A percentile compares a stretch with the other conserved stretches of the same genome.
These are phyloP conservation scores for Zhuqinia jingwanae DNA, from an alignment of 2,888 invertebrate species.

Conservation along the genomic window DNA sequence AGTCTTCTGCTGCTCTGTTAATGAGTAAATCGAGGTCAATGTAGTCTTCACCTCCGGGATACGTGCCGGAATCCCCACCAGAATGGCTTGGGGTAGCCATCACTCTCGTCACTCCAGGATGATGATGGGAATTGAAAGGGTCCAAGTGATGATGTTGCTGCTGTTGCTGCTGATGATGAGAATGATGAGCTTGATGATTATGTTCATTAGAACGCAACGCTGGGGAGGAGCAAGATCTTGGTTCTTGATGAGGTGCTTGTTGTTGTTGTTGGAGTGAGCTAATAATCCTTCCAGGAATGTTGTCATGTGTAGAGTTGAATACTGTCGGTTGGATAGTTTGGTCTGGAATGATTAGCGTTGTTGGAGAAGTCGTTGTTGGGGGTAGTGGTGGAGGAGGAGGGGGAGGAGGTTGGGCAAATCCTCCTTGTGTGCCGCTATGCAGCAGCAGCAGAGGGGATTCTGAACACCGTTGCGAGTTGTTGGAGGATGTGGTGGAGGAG, in stretches of 20 bases:
- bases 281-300: conserved; percentile 55
- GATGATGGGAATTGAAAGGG: conserved; percentile 67
- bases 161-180: conserved; percentile 35
- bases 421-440: not conserved
- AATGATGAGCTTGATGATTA: no score
- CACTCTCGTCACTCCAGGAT: no score
- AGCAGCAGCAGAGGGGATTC: conserved; percentile 72
- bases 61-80: conserved; percentile 19
- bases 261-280: conserved; percentile 61
- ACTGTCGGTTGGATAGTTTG: conserved; percentile 66
- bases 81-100: conserved; percentile 29
- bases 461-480: conserved; percentile 76
- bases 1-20: conserved; percentile 81
- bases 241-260: conserved; percentile 27
- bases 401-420: not conserved
- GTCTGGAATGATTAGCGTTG: conserved; percentile 56
- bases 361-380: conserved; percentile 56
- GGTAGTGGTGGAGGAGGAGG: not conserved
- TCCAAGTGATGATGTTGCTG: conserved; percentile 39
- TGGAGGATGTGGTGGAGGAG: conserved; percentile 73
- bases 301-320: conserved; percentile 53
- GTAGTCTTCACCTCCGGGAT: conserved; percentile 80
- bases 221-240: conserved; percentile 21
- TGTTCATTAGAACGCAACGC: conserved; percentile 2
- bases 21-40: conserved; percentile 81